Evolutionary conservation across 2,797 vertebrate genomes (phyloP).

Genomic region (Enteromius thamalakanensis): DNA sequence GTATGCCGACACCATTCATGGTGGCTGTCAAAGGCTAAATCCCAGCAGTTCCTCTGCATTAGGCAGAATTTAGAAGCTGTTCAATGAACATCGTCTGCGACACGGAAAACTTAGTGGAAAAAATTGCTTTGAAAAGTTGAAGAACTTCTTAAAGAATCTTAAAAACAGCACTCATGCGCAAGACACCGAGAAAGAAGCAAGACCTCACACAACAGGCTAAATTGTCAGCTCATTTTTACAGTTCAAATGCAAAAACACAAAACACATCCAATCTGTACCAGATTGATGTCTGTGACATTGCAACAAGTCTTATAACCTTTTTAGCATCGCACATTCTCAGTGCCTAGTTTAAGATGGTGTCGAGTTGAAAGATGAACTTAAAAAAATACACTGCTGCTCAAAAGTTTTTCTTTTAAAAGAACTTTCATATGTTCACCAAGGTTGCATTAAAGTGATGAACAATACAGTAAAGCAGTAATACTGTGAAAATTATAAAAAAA

Average conservation of each 20-base stretch:
- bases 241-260: neutral
- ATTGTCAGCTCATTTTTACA: neutral
- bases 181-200: neutral
- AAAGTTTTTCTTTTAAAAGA: neutral
- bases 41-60: conserved; percentile 20
- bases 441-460: neutral
- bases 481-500: neutral
- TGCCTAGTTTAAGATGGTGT: neutral
- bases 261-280: neutral
- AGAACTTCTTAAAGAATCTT: neutral
- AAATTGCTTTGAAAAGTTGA: neutral
- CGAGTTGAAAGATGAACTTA: neutral
- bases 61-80: conserved; percentile 13
- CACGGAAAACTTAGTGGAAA: neutral
- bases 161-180: neutral
- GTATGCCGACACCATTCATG: conserved; percentile 20
- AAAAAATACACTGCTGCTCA: neutral
- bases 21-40: conserved; percentile 43
- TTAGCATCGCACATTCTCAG: neutral
- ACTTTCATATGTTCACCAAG: neutral
- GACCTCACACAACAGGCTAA: neutral
- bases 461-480: neutral
- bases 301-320: neutral
- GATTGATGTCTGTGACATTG: neutral
- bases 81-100: neutral